These are phyloP conservation scores for Sinopyrophorus schimmeli DNA, from an alignment of 2,888 invertebrate genomes.

Conservation along the genomic window DNA sequence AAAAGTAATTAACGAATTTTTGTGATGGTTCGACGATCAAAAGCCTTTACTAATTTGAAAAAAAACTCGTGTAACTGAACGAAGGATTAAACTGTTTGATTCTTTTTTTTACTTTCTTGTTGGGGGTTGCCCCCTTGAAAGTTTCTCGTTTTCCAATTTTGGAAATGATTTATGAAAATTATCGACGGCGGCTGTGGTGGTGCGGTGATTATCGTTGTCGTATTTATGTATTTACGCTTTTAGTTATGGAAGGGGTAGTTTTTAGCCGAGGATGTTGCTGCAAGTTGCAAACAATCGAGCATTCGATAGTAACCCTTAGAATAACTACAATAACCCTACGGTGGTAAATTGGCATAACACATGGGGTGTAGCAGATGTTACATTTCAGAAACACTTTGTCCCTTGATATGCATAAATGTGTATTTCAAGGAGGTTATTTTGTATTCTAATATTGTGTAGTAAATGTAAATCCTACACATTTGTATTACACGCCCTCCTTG, in stretches of 20 bases:
- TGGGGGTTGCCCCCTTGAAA: too few species aligned
- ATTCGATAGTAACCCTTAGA: constrained; percentile 24
- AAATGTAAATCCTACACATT: too few species aligned
- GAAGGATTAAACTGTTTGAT: too few species aligned
- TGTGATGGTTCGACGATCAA: too few species aligned
- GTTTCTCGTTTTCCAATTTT: too few species aligned
- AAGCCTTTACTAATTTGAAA: too few species aligned
- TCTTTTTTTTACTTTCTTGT: too few species aligned
- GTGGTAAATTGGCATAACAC: constrained; percentile 34
- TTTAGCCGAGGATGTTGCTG: constrained; percentile 12
- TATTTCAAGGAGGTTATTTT: constrained; percentile 29
- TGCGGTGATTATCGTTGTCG: background rate
- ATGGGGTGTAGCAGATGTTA: constrained; percentile 33
- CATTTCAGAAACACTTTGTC: constrained; percentile 29
- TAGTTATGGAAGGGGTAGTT: constrained; percentile 2
- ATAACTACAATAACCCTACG: constrained; percentile 24
- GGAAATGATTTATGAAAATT: too few species aligned
- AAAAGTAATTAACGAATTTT: too few species aligned
- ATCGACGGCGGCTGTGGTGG: too few species aligned
- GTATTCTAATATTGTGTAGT: constrained; percentile 24
- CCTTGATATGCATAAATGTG: constrained; percentile 33
- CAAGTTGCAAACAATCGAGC: constrained; percentile 24
- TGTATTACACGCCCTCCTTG: too few species aligned
- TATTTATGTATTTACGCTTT: background rate
- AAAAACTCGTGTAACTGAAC: too few species aligned